phyloP scores from a whole-genome alignment of 2,888 invertebrate genomes.

The Epinotia nisella region DNA sequence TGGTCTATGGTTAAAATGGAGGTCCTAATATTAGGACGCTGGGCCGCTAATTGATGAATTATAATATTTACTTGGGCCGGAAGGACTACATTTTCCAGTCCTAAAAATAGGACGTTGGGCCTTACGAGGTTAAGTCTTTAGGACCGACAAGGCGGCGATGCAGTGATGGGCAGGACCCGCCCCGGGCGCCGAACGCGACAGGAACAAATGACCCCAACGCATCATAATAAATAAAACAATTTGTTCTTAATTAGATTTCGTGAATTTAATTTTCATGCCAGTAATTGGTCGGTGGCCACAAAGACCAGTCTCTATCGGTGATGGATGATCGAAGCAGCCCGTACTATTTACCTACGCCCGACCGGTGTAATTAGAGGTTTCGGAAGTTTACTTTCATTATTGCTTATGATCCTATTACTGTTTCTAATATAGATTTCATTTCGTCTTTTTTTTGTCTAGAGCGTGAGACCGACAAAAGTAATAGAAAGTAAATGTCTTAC shows the following conservation, averaged over 20 bases:
- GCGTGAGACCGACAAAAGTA: constrained; percentile 47
- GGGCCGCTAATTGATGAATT: too few relatives aligned
- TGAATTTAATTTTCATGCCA: constrained; percentile 85
- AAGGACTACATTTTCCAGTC: too few relatives aligned
- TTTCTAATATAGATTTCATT: constrained; percentile 80
- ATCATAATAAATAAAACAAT: constrained; percentile 86
- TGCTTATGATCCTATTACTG: constrained; percentile 78
- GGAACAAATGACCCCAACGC: constrained; percentile 83
- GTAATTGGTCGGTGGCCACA: constrained; percentile 85
- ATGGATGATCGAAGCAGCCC: constrained; percentile 82
- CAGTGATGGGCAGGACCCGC: constrained; percentile 67
- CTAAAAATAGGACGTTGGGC: too few relatives aligned
- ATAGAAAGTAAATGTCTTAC: constrained; percentile 4
- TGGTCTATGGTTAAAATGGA: too few relatives aligned
- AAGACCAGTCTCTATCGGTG: constrained; percentile 80
- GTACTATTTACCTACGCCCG: constrained; percentile 79
- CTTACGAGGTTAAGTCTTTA: constrained; percentile 16
- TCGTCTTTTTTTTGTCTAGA: constrained; percentile 57
- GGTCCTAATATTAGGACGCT: too few relatives aligned
- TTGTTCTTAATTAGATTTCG: constrained; percentile 85
- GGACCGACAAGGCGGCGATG: constrained; percentile 1
- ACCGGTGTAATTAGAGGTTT: constrained; percentile 77
- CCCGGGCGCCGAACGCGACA: constrained; percentile 80
- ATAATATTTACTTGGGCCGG: too few relatives aligned
- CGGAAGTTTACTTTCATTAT: constrained; percentile 82